Evolutionary conservation across 2,113 vertebrate species (phyloP).

Genomic region (Brienomyrus longianalis): DNA sequence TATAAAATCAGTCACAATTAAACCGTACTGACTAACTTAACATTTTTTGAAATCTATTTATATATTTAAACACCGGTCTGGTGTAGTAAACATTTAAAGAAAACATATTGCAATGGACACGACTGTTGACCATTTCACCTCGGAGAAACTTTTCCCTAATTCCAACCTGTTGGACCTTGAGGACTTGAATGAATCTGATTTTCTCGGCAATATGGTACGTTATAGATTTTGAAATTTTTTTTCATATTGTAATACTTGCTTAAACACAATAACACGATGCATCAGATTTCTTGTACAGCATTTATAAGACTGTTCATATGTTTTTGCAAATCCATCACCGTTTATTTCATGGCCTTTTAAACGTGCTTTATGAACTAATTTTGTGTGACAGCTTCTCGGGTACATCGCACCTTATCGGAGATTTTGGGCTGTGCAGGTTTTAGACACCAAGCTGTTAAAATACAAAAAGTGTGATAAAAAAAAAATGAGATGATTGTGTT

Average conservation of each 20-base stretch:
- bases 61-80: neutral
- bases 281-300: neutral
- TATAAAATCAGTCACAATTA: neutral
- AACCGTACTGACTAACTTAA: neutral
- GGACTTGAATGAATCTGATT: constrained; percentile 75
- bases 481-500: neutral
- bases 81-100: neutral
- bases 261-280: neutral
- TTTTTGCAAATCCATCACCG: neutral
- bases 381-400: neutral
- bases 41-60: neutral
- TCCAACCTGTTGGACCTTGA: constrained; percentile 74
- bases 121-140: constrained; percentile 69
- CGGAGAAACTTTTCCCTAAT: constrained; percentile 74
- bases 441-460: neutral
- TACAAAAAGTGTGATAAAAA: neutral
- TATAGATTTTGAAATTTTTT: neutral
- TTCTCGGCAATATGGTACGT: constrained; percentile 76
- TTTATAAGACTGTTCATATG: neutral
- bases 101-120: constrained; percentile 60
- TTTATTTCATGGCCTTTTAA: neutral
- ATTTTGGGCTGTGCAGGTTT: neutral
- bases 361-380: neutral
- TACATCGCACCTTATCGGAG: neutral
- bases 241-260: neutral